phyloP scores from a whole-genome alignment of 2,113 vertebrate genomes.

The Pelusios castaneus region DNA sequence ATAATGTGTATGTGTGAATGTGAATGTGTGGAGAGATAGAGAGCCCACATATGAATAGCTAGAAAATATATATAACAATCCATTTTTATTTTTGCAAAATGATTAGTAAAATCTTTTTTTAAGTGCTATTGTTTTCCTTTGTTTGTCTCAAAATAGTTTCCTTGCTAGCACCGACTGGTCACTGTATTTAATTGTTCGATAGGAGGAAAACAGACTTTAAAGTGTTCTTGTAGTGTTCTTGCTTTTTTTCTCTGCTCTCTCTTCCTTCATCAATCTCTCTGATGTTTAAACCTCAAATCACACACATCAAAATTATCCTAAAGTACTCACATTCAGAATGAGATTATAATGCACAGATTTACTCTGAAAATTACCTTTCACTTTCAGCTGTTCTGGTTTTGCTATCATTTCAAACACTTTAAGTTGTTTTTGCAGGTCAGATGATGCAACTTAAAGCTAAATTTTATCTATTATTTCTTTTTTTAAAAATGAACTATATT shows the following conservation, averaged over 20 bases:
- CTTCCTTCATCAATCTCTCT: not conserved
- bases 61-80: accelerated
- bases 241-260: not conserved
- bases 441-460: not conserved
- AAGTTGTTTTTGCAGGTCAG: not conserved
- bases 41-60: not conserved
- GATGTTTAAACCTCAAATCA: not conserved
- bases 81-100: not conserved
- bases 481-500: not conserved
- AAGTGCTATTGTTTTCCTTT: not conserved
- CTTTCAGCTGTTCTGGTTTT: not conserved
- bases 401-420: not conserved
- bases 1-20: not conserved
- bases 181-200: not conserved
- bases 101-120: accelerated
- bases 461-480: not conserved
- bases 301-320: not conserved
- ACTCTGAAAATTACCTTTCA: not conserved
- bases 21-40: no score
- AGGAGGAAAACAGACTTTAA: not conserved
- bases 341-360: not conserved
- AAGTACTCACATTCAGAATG: slow-evolving; percentile 11
- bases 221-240: not conserved
- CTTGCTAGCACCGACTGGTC: not conserved
- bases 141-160: accelerated